Conservation (phyloP, 2,113 vertebrate species). For the Pleuronectes platessa region DNA sequence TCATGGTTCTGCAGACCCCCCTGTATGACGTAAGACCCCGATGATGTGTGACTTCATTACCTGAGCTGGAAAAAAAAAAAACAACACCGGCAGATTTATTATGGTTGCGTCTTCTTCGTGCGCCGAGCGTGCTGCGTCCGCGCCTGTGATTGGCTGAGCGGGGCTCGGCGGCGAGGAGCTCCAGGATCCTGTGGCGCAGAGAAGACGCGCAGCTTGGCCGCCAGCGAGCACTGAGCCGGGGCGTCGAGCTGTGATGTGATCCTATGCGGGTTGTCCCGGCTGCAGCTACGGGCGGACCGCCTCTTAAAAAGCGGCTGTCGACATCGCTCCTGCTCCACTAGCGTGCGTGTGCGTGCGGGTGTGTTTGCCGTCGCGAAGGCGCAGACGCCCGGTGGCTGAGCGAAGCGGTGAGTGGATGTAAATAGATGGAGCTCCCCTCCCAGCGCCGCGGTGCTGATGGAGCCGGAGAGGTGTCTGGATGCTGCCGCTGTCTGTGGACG, state of each 20-base stretch:
- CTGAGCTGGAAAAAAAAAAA: constrained; percentile 40
- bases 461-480: constrained; percentile 21
- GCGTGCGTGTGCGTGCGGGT: not conserved
- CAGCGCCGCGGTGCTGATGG: constrained; percentile 57
- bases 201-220: constrained; percentile 63
- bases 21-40: constrained; percentile 59
- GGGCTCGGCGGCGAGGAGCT: constrained; percentile 31
- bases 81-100: constrained; percentile 48
- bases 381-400: constrained; percentile 55
- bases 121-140: constrained; percentile 65
- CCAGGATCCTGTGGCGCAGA: constrained; percentile 74
- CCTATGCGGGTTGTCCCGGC: constrained; percentile 65
- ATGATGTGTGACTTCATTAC: constrained; percentile 76
- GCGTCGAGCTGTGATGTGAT: constrained; percentile 70
- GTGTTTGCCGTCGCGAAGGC: constrained; percentile 51
- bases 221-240: constrained; percentile 59
- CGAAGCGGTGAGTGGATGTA: constrained; percentile 74
- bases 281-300: constrained; percentile 63
- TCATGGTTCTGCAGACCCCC: constrained; percentile 2
- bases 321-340: constrained; percentile 45
- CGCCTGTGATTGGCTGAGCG: constrained; percentile 64
- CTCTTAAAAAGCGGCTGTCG: constrained; percentile 67
- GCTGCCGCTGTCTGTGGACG: not conserved
- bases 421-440: constrained; percentile 71
- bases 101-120: constrained; percentile 48